Percentiles rank a stretch among this genome's conserved stretches.
These are phyloP conservation scores for Brachyptera risi DNA, from an alignment of 2,888 invertebrate species.

Conservation along the genomic window DNA sequence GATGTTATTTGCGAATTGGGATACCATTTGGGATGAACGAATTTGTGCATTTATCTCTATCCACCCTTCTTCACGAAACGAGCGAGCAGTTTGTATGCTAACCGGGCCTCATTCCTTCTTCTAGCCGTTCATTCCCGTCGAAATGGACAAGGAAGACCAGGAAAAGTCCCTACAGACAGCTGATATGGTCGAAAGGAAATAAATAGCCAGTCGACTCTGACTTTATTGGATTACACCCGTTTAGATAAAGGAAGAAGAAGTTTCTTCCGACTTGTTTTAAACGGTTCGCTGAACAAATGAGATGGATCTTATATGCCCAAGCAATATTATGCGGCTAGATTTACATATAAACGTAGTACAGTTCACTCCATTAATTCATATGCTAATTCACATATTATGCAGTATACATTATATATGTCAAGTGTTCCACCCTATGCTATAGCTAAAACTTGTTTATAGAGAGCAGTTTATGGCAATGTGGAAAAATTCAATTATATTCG, in stretches of 20 bases:
- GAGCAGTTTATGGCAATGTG: too few relatives aligned
- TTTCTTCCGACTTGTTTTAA: conserved; percentile 8
- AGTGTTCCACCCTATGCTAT: too few relatives aligned
- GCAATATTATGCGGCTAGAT: too few relatives aligned
- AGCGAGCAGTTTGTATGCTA: conserved; percentile 11
- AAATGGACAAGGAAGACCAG: conserved; percentile 4
- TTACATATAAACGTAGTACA: too few relatives aligned
- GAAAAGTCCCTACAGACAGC: conserved; percentile 6
- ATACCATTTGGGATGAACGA: neutral
- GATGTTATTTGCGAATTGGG: conserved; percentile 15
- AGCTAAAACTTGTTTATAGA: too few relatives aligned
- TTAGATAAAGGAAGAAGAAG: neutral
- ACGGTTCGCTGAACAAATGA: neutral
- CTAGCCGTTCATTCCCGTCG: neutral
- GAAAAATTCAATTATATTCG: too few relatives aligned
- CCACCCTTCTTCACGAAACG: neutral
- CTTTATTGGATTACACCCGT: conserved; percentile 14
- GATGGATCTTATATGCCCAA: too few relatives aligned
- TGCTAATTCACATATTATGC: too few relatives aligned
- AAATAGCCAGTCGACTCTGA: conserved; percentile 15
- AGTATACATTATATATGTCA: too few relatives aligned
- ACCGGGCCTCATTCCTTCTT: neutral
- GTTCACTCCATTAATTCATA: too few relatives aligned
- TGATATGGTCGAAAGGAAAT: conserved; percentile 14
- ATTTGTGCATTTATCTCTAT: conserved; percentile 12